phyloP scores from a whole-genome alignment of 1,140 invertebrate genomes.

The Drosophila tristis region DNA sequence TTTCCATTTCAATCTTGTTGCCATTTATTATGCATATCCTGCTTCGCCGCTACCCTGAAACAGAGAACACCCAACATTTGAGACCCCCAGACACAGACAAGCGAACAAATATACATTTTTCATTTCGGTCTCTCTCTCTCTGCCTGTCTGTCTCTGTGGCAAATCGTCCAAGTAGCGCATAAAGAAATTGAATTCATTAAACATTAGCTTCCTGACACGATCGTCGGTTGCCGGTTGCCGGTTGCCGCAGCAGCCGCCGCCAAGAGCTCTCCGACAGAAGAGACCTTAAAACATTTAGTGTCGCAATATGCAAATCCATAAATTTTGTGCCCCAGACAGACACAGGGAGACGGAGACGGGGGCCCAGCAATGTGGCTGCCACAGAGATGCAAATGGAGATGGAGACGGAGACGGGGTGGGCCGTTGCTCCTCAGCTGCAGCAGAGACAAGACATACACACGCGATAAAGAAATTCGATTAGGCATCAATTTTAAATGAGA shows the following conservation, averaged over 20 bases:
- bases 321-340: conserved; percentile 56
- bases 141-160: background rate
- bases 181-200: conserved; percentile 83
- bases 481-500: conserved; percentile 83
- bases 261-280: conserved; percentile 4
- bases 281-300: conserved; percentile 77
- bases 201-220: conserved; percentile 82
- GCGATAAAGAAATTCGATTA: conserved; percentile 83
- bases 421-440: background rate
- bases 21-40: background rate
- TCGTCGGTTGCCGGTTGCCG: conserved; percentile 13
- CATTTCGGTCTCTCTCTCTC: conserved; percentile 22
- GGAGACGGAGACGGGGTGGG: background rate
- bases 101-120: conserved; percentile 39
- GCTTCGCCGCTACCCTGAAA: background rate
- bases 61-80: background rate
- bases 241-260: conserved; percentile 6
- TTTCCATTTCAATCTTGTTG: background rate
- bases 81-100: background rate
- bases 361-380: conserved; percentile 7
- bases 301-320: conserved; percentile 80
- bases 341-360: background rate
- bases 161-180: conserved; percentile 67
- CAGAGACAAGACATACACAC: conserved; percentile 74
- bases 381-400: background rate